Conservation (phyloP, 1,140 invertebrate species). For the Holcopasites calliopsidis region DNA sequence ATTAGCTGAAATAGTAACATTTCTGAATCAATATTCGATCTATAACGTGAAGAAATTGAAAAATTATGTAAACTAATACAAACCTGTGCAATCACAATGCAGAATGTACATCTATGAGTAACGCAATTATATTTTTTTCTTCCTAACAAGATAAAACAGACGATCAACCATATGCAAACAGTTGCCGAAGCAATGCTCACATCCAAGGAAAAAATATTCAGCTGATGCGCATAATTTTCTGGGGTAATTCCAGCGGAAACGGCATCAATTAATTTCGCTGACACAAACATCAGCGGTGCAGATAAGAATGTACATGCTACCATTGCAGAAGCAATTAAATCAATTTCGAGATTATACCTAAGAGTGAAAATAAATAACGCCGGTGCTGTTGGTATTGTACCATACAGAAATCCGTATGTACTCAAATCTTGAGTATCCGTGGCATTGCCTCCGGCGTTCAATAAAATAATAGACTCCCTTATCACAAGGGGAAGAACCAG, state of each 20-base stretch:
- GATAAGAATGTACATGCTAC: slow-evolving; percentile 96
- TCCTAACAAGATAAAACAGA: slow-evolving; percentile 84
- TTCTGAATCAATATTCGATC: neutral
- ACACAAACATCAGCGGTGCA: slow-evolving; percentile 96
- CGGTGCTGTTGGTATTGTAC: slow-evolving; percentile 96
- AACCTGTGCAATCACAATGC: slow-evolving; percentile 90
- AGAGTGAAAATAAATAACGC: slow-evolving; percentile 96
- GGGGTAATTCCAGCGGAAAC: slow-evolving; percentile 83
- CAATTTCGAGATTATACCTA: slow-evolving; percentile 91
- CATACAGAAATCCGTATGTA: slow-evolving; percentile 97
- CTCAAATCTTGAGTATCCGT: slow-evolving; percentile 90
- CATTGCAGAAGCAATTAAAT: slow-evolving; percentile 95
- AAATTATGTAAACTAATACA: slow-evolving; percentile 34
- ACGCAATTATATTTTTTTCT: slow-evolving; percentile 88
- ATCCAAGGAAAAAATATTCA: slow-evolving; percentile 91
- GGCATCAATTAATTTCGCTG: slow-evolving; percentile 93
- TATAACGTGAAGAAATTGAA: neutral
- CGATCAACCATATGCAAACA: slow-evolving; percentile 88
- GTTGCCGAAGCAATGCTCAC: slow-evolving; percentile 88
- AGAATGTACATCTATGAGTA: slow-evolving; percentile 91
- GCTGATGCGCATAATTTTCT: slow-evolving; percentile 85
- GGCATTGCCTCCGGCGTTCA: slow-evolving; percentile 84
- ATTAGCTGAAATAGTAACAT: slow-evolving; percentile 58
- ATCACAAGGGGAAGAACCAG: slow-evolving; percentile 92
- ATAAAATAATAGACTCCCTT: slow-evolving; percentile 89